Evolutionary conservation across 92 coral and sea anemone genomes (phyloP).

Genomic region (Phymanthus crucifer): DNA sequence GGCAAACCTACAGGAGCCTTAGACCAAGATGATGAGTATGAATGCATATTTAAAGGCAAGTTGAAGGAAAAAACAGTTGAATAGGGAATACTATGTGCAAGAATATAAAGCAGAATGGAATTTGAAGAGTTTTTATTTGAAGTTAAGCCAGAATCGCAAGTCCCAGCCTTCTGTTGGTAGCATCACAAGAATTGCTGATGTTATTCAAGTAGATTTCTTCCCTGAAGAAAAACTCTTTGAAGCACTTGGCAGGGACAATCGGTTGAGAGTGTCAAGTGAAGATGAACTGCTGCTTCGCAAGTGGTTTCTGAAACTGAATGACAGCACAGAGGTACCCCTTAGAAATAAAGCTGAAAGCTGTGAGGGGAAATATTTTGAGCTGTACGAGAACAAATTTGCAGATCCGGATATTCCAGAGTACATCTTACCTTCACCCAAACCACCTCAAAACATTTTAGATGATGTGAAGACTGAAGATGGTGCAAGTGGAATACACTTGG

Average conservation of each 20-base stretch:
- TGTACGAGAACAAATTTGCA: background rate
- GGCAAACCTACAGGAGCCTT: constrained; percentile 8
- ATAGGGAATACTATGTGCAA: constrained; percentile 4
- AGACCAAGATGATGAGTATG: background rate
- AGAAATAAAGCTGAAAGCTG: constrained; percentile 5
- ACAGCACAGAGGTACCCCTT: background rate
- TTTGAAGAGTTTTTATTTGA: background rate
- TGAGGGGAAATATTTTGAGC: constrained; percentile 1
- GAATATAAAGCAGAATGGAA: background rate
- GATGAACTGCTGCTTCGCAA: background rate
- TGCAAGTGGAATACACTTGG: background rate
- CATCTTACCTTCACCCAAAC: background rate
- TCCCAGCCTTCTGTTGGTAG: background rate
- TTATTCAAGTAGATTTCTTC: constrained; percentile 2
- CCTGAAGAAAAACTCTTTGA: constrained; percentile 6
- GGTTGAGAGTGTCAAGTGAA: background rate
- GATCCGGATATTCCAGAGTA: background rate
- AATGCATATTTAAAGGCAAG: constrained; percentile 1
- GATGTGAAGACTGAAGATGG: background rate
- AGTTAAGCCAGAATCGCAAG: constrained; percentile 1
- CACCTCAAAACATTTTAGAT: background rate
- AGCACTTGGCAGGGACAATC: constrained; percentile 1
- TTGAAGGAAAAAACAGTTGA: background rate
- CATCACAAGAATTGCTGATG: background rate
- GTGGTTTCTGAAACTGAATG: background rate